Base-by-base conservation (phyloP, 2,797 vertebrate genomes). In the Sebastes variabilis region DNA sequence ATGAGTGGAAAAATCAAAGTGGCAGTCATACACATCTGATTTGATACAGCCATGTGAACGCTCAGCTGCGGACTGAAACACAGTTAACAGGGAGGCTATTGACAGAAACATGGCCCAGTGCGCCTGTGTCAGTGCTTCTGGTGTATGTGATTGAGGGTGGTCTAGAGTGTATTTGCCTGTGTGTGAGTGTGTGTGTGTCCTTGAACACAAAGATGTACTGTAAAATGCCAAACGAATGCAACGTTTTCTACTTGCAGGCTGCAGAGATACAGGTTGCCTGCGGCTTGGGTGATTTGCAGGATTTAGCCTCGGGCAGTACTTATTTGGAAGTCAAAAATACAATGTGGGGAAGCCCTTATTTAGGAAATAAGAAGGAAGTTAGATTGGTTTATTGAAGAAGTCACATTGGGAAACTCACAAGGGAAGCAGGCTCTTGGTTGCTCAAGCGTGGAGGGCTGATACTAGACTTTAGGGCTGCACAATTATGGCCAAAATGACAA, bases 1-100 rank as follows among this genome's bases (percentile, higher is more conserved):
- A 93, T 27, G 80, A 90, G 87, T 90, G 93, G 93, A 94, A 94
- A 93, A 94, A 94, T 94, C 93, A 93, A 94, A 93, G 89, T 11
- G 78, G 87, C 90, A 87, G 89, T 92, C 86, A 86, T 88, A 89
- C 88, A 86, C 88, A 90, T 91, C 66, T 88, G 90, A 92, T 92
- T 92, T 92, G 87, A 93, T 85, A 86, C 80, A 77, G 88, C 71
- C 82, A 56, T 71, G 82, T 79, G 80, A 82, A 84, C 18, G 61
- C 72, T 46, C 72, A 32, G 80, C 85, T 69, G 87, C 70, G 75
- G 76, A 87, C 72, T 79, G 83, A 83, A 20, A 77, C 77, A 87
- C 58, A 79, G 87, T 75, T 64, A 83, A 84, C 83, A 80, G 84
- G 77, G 83, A 80, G 56, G 69, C 67, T 87, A 93, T 91, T 89